Base-by-base conservation (phyloP, 2,113 vertebrate genomes). In the Brachionichthys hirsutus region DNA sequence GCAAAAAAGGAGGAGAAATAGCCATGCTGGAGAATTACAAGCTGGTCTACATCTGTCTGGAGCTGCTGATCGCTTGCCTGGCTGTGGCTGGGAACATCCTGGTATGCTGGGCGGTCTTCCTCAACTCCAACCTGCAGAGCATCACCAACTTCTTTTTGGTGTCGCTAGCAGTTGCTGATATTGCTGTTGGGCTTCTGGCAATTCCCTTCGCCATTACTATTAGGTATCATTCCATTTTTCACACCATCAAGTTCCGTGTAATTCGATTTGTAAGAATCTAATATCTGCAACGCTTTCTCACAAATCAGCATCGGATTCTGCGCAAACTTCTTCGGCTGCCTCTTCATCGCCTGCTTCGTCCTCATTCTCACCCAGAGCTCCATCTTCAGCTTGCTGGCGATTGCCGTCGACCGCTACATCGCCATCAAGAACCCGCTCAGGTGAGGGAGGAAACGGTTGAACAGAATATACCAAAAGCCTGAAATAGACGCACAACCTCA, bases 121-220 rank as follows among this genome's bases (percentile, higher is more conserved):
- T 97, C 62, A 99, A 98, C 75, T 96, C 94, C 90, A 97, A 96
- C 85, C 83, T 99, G 72, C 97, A 97, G 90, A 98, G 90, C 57
- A 94, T 96, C 91, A 99, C 97, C 86, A 98, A 98, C 88, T 95
- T 93, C 74, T 99, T 99, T 0, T 92, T 99, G 87, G 95, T 95
- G 55, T 99, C 97, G 0, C 85, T 99, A 87, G 97, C 96, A 0
- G 91, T 92, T 5, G 97, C 97, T 1, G 97, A 98, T 82, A 94
- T 99, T 0, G 96, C 96, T 0, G 97, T 99, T 78, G 97, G 97
- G 0, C 83, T 98, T 49, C 93, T 99, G 19, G 97, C 95, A 16
- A 95, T 99, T 63, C 97, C 97, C 22, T 98, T 98, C 0, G 94
- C 97, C 51, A 92, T 98, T 78, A 89, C 92, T 68, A 95, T 89